These are phyloP conservation scores for Cyphotilapia sp. DNA, from an alignment of 2,113 vertebrate species.

Conservation along the genomic window DNA sequence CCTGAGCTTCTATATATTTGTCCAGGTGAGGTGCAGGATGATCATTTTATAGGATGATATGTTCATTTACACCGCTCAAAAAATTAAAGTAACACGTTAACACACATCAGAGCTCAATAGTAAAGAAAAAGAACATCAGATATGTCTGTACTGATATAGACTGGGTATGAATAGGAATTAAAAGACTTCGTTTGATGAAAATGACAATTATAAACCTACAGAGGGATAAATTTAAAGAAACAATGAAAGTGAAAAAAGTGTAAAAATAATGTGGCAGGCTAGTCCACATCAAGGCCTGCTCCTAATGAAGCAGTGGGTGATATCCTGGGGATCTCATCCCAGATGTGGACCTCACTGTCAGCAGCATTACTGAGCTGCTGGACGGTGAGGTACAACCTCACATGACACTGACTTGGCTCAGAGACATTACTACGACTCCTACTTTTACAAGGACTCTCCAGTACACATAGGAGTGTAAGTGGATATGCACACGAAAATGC, in stretches of 20 bases:
- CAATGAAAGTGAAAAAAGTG: neutral
- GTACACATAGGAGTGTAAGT: neutral
- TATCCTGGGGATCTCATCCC: neutral
- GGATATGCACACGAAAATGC: neutral
- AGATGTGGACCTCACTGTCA: neutral
- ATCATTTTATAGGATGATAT: neutral
- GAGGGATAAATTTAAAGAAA: neutral
- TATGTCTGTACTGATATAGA: neutral
- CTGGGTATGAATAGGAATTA: neutral
- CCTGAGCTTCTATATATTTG: constrained; percentile 83
- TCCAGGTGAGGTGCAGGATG: constrained; percentile 75
- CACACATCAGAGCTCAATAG: neutral
- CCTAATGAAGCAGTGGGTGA: neutral
- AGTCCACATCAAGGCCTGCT: neutral
- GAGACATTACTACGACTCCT: neutral
- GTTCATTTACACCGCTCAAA: neutral
- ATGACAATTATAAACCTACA: neutral
- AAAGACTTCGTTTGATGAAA: neutral
- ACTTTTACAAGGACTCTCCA: neutral
- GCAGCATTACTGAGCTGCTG: neutral
- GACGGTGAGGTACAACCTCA: neutral
- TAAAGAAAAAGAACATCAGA: neutral
- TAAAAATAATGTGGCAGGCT: neutral
- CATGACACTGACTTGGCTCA: neutral
- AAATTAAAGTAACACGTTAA: neutral